These are phyloP conservation scores for Suricata suricatta DNA, from an alignment of 2,113 vertebrate genomes.

Conservation along the genomic window DNA sequence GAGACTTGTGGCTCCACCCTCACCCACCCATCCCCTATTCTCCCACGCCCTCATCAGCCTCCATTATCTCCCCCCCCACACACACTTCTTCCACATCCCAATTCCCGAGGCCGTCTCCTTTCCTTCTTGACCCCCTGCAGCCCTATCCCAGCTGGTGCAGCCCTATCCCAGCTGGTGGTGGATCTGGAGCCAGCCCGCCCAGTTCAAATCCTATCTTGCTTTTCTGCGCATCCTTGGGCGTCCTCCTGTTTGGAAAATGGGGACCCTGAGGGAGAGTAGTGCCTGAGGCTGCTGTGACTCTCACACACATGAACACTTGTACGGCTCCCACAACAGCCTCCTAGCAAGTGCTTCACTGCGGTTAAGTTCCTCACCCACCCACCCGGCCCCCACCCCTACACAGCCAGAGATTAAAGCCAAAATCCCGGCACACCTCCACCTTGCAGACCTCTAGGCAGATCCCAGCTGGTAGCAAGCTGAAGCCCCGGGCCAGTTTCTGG, in stretches of 20 bases:
- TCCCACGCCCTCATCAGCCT: not conserved
- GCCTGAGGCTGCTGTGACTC: too few species aligned
- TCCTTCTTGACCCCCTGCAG: not conserved
- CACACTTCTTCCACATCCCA: not conserved
- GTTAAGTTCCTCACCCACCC: not conserved
- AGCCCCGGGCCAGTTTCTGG: accelerated
- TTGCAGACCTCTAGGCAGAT: not conserved
- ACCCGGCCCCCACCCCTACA: not conserved
- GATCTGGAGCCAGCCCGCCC: not conserved
- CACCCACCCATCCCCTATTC: not conserved
- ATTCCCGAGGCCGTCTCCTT: not conserved
- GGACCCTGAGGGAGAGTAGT: not conserved
- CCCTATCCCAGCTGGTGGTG: not conserved
- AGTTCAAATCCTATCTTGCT: not conserved
- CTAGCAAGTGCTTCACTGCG: not conserved
- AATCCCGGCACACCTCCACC: accelerated
- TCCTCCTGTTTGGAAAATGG: not conserved
- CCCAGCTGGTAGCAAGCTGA: not conserved
- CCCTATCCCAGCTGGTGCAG: not conserved
- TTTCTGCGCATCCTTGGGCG: not conserved
- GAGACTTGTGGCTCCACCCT: not conserved
- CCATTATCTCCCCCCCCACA: too few species aligned
- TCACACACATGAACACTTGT: accelerated
- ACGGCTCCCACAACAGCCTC: not conserved
- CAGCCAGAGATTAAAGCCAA: not conserved